Evolutionary conservation across 2,113 vertebrate genomes (phyloP).

Genomic region (Acanthisitta chloris): DNA sequence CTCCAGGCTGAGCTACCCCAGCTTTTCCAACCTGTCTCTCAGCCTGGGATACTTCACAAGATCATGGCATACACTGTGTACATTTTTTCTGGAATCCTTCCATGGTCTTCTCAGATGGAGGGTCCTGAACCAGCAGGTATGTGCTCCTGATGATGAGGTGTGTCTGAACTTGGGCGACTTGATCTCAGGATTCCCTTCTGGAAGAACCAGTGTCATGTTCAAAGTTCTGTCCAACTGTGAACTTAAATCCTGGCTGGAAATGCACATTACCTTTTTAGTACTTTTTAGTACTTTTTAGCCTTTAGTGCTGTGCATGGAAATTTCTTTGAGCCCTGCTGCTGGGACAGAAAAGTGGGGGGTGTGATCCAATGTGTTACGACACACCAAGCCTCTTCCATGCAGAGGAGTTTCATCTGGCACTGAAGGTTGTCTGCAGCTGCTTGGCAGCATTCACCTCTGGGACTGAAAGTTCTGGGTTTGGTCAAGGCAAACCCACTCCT

Average conservation of each 20-base stretch:
- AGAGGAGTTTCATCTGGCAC: not conserved
- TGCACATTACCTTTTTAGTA: not conserved
- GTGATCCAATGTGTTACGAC: not conserved
- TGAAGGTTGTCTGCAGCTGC: not conserved
- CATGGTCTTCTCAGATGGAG: accelerated
- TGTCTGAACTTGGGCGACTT: not conserved
- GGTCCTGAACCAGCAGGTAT: not conserved
- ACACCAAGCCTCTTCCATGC: not conserved
- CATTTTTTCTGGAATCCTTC: not conserved
- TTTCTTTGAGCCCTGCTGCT: not conserved
- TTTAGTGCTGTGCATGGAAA: not conserved
- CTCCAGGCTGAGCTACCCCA: not conserved
- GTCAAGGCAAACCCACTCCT: not conserved
- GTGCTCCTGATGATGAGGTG: not conserved
- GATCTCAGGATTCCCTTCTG: not conserved
- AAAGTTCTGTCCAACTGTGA: not conserved
- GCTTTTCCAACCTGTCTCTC: not conserved
- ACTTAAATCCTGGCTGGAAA: not conserved
- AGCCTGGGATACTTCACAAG: no score
- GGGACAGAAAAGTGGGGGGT: not conserved
- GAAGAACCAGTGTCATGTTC: not conserved
- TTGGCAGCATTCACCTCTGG: not conserved
- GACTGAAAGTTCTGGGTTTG: not conserved
- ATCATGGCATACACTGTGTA: not conserved
- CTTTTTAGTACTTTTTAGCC: no score